Evolutionary conservation across 2,797 vertebrate species (phyloP).

Genomic region (Crypturellus tataupa): DNA sequence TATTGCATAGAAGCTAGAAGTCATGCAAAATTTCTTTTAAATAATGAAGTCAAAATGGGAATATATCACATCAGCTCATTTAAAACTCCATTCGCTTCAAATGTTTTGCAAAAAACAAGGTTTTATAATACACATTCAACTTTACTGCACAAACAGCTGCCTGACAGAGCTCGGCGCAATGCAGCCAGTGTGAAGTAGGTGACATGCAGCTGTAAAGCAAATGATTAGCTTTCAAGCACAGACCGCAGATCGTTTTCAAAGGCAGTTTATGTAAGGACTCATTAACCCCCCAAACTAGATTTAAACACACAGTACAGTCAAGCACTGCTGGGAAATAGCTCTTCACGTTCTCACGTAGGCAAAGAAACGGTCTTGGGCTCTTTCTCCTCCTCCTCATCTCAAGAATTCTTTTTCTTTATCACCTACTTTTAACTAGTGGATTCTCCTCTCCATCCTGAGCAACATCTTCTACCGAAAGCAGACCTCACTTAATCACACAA

Average conservation of each 20-base stretch:
- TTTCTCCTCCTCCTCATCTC: not conserved
- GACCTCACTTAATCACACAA: not conserved
- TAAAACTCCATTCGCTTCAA: conserved; percentile 26
- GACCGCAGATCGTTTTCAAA: not conserved
- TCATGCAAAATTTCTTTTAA: conserved; percentile 41
- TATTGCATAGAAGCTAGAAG: conserved; percentile 39
- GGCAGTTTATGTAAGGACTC: not conserved
- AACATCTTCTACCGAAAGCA: not conserved
- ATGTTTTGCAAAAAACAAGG: not conserved
- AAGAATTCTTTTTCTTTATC: not conserved
- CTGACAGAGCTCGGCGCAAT: not conserved
- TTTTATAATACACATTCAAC: not conserved
- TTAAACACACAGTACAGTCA: not conserved
- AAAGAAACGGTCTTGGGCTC: not conserved
- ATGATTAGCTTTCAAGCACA: not conserved
- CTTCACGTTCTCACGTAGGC: not conserved
- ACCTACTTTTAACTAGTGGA: not conserved
- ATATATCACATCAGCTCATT: not conserved
- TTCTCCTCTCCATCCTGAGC: not conserved
- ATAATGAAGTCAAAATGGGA: conserved; percentile 52
- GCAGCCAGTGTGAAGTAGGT: not conserved
- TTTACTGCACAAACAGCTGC: not conserved
- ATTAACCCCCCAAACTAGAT: not conserved
- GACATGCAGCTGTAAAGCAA: not conserved
- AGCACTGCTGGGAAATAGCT: not conserved